Base-by-base conservation (phyloP, 2,888 invertebrate genomes). In the Nasonia oneida region DNA sequence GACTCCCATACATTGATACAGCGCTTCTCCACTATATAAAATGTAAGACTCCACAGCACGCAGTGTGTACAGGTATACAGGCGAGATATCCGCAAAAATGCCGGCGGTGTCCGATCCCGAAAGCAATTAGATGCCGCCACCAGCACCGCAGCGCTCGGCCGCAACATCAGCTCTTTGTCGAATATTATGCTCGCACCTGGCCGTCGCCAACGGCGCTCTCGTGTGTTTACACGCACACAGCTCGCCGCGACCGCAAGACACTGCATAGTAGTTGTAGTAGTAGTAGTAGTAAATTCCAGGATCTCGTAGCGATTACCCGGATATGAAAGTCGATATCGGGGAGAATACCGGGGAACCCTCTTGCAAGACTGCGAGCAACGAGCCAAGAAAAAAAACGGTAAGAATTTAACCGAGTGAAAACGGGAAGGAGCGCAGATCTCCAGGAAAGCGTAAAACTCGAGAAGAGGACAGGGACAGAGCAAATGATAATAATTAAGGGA, bases 261-360 rank as follows among this genome's bases (percentile, higher is more conserved):
- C 42, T 42, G 10, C 2, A 47, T 47, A 47, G 47, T 12, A 47
- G 29, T 1, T 1, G 42, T 42, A 42, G 47, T 47, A 42, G 42
- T 42, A 42, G 42, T 42, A 42, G 42, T 12, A 12, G 57, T 73
- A 42, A 29, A 76, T 77, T 83, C 83, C 83, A 57, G 42, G 83
- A 83, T 70, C 53, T 53, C 39, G 70, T 18, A 42, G 77, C 70
- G 83, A 83, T 83, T 83, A 83, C 71, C 74, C 70, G 76, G 67
- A 83, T 83, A 83, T 77, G 57, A 70, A 70, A 76, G 70, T 57
- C 77, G 77, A 83, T 83, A 77, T 83, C 70, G 83, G 64, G 47
- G 8, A 67, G 47, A 57, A 81, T 81, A 39, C 71, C 75, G 74
- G 10, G 39, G 42, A 47, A 23, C 12, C 47, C 12, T 47, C 47